Conservation (phyloP, 30 jellyfish, hydroid and myxozoan species). For the Sanderia malayensis region DNA sequence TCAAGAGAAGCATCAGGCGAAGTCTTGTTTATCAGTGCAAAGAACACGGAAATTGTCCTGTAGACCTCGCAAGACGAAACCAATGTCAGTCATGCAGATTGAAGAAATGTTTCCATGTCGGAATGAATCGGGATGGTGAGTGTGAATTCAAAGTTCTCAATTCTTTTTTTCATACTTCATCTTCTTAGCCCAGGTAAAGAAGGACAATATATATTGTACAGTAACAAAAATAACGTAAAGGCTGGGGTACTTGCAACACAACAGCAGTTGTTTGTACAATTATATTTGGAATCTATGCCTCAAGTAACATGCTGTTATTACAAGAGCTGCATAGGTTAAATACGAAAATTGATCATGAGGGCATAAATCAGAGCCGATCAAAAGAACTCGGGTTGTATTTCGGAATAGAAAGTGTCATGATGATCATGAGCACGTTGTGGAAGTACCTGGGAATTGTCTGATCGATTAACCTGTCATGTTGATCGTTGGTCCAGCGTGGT, state of each 20-base stretch:
- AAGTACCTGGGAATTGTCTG: slow-evolving; percentile 41
- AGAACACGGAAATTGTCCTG: slow-evolving; percentile 94
- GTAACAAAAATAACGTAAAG: too few relatives aligned
- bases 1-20: slow-evolving; percentile 93
- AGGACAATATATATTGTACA: too few relatives aligned
- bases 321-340: too few relatives aligned
- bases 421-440: not conserved
- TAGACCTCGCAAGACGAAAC: slow-evolving; percentile 91
- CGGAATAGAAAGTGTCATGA: not conserved
- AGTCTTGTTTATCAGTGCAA: slow-evolving; percentile 82
- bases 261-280: too few relatives aligned
- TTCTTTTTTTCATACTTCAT: too few relatives aligned
- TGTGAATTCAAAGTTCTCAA: too few relatives aligned
- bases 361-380: too few relatives aligned
- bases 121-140: slow-evolving; percentile 98
- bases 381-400: slow-evolving; percentile 16
- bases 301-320: too few relatives aligned
- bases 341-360: too few relatives aligned
- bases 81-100: slow-evolving; percentile 97
- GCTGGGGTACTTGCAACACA: too few relatives aligned
- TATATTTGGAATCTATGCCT: too few relatives aligned
- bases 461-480: slow-evolving; percentile 47
- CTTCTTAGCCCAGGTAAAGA: too few relatives aligned
- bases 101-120: slow-evolving; percentile 87
- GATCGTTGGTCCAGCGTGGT: slow-evolving; percentile 71